Base-by-base conservation (phyloP, 1,140 invertebrate genomes). In the Atopsyche davidsoni region DNA sequence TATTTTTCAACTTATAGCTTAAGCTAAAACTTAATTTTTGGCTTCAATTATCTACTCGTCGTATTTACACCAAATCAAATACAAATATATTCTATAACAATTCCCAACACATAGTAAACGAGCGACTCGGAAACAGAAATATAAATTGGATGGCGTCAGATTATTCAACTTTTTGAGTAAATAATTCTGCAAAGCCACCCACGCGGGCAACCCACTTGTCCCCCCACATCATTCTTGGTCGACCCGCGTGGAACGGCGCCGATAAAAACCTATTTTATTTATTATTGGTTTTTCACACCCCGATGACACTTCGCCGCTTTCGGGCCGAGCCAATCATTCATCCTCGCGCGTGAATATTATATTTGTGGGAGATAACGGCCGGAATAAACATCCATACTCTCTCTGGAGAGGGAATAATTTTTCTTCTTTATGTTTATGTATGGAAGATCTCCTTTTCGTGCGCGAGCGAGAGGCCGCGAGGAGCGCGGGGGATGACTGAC, bases 181-280 rank as follows among this genome's bases (percentile, higher is more conserved):
- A n/a, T n/a, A n/a, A n/a, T n/a, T n/a, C n/a, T n/a, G n/a, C n/a
- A n/a, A n/a, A n/a, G n/a, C n/a, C n/a, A n/a, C n/a, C n/a, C n/a
- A n/a, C n/a, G n/a, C n/a, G n/a, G n/a, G n/a, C n/a, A n/a, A n/a
- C n/a, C n/a, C n/a, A n/a, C n/a, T n/a, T n/a, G n/a, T n/a, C n/a
- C n/a, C n/a, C n/a, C n/a, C n/a, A n/a, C n/a, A n/a, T n/a, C n/a
- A n/a, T n/a, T n/a, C n/a, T 40, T 40, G 38, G 13, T 19, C 40
- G 11, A 23, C 16, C 28, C 39, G 49, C 24, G 35, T 57, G 54
- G 54, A 41, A n/a, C n/a, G 54, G 45, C 54, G 18, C 51, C 46
- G 56, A 58, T 58, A 58, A 58, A 53, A 53, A 58, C 56, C 47
- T 58, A 51, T 51, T 58, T 57, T 57, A 57, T 57, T 57, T 57